Percentiles rank a stretch among this genome's conserved stretches.
Conservation (phyloP, 2,797 vertebrate species). For the Pteronotus mesoamericanus region DNA sequence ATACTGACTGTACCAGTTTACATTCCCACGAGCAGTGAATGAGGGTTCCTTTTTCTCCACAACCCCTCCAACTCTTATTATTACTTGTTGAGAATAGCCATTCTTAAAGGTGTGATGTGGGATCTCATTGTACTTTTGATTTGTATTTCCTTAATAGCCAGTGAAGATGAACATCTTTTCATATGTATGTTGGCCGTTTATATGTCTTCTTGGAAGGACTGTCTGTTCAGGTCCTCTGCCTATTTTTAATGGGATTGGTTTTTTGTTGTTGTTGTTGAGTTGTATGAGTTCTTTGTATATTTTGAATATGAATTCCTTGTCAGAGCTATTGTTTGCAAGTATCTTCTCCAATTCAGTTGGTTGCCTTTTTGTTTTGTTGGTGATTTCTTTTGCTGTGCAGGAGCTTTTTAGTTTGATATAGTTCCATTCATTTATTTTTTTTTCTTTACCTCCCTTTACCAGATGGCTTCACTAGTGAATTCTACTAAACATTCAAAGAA, state of each 20-base stretch:
- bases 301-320: background rate
- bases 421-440: background rate
- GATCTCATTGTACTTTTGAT: background rate
- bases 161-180: background rate
- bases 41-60: background rate
- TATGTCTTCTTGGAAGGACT: background rate
- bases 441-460: background rate
- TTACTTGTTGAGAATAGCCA: background rate
- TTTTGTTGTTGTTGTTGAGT: background rate
- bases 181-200: background rate
- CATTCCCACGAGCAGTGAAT: background rate
- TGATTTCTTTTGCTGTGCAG: background rate
- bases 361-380: background rate
- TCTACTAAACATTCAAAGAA: background rate
- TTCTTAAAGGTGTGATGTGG: background rate
- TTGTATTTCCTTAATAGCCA: background rate
- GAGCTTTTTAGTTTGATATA: background rate
- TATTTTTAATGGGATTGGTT: background rate
- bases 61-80: background rate
- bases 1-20: background rate
- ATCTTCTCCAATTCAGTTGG: background rate
- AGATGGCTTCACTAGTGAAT: background rate
- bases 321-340: background rate
- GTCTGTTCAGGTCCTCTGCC: background rate
- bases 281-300: background rate